Evolutionary conservation across 2,113 vertebrate species (phyloP).

Genomic region (Indri indri): DNA sequence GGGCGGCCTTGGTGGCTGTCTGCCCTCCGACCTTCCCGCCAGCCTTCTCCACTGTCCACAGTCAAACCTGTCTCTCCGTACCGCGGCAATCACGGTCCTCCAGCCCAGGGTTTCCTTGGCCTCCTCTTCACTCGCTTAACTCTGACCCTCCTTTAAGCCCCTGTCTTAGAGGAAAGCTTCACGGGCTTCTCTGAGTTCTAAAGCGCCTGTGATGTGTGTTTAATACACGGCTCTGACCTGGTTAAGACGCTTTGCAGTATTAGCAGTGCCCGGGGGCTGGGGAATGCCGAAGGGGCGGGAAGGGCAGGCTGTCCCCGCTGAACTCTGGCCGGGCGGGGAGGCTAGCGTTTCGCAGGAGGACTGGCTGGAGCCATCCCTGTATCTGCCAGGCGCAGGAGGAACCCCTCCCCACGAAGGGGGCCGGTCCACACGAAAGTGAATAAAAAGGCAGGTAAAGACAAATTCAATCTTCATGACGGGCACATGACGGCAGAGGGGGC

Average conservation of each 20-base stretch:
- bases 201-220: not conserved
- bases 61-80: not conserved
- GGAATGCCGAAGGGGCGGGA: not conserved
- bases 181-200: not conserved
- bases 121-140: not conserved
- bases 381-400: too few species aligned
- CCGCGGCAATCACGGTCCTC: not conserved
- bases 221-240: accelerated
- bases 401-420: not conserved
- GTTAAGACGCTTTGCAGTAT: not conserved
- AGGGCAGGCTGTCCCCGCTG: accelerated
- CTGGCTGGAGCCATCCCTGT: too few species aligned
- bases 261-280: not conserved
- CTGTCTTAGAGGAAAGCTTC: not conserved
- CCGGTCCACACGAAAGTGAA: accelerated
- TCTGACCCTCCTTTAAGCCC: not conserved
- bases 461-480: not conserved
- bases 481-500: accelerated
- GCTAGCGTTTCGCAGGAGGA: not conserved
- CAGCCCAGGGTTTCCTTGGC: not conserved
- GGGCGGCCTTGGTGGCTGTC: not conserved
- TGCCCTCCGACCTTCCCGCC: not conserved
- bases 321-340: too few species aligned
- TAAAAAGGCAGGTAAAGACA: not conserved
- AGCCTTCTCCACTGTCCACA: not conserved